These are phyloP conservation scores for Eubucco bourcierii DNA, from an alignment of 2,113 vertebrate species.

Conservation along the genomic window DNA sequence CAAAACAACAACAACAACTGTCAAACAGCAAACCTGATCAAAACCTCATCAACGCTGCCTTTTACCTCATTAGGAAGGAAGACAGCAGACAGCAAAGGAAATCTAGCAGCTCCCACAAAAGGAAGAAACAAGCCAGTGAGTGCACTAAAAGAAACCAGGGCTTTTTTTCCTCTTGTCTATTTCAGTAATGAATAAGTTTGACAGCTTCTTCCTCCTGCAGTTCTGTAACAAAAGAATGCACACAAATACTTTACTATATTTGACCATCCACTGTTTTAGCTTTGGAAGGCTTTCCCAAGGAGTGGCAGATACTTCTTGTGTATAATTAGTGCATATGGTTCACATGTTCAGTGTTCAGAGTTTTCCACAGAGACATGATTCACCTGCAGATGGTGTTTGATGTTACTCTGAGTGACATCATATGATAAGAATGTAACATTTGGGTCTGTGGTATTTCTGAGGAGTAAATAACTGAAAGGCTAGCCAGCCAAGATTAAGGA, in stretches of 20 bases:
- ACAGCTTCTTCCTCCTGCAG: neutral
- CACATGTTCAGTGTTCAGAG: neutral
- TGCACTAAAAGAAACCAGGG: constrained; percentile 57
- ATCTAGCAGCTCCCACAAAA: constrained; percentile 75
- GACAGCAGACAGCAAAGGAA: constrained; percentile 79
- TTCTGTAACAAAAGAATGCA: neutral
- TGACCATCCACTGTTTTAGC: neutral
- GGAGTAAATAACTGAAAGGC: neutral
- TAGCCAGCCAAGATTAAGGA: neutral
- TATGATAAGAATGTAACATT: neutral
- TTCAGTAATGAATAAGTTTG: neutral
- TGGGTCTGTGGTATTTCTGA: neutral
- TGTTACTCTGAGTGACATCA: neutral
- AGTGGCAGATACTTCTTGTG: neutral
- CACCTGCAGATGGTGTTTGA: neutral
- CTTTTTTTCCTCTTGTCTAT: neutral
- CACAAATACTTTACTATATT: neutral
- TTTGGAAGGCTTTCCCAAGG: neutral
- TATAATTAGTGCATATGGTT: neutral
- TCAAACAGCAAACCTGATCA: constrained; percentile 71
- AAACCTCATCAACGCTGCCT: constrained; percentile 72
- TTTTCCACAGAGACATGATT: neutral
- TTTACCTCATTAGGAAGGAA: constrained; percentile 87
- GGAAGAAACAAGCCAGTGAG: constrained; percentile 88
- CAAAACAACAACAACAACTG: constrained; percentile 91